Evolutionary conservation across 2,797 vertebrate species (phyloP).

Genomic region (Sebastes hubbsi): DNA sequence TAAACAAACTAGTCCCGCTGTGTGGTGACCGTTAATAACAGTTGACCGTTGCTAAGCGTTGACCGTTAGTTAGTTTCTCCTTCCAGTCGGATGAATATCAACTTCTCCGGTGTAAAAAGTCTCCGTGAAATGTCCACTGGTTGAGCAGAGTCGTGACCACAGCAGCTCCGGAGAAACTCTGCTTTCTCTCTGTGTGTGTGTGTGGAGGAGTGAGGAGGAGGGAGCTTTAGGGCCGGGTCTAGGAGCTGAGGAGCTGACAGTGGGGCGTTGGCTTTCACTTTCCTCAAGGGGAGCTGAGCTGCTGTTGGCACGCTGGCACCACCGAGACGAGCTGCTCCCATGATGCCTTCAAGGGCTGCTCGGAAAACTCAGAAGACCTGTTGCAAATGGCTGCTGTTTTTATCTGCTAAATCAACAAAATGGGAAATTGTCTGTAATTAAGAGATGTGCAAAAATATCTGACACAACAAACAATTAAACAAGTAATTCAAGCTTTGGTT

Average conservation of each 20-base stretch:
- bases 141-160: not conserved
- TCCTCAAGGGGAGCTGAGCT: constrained; percentile 2
- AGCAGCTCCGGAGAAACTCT: not conserved
- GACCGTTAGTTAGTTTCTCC: accelerated
- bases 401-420: too few relatives aligned
- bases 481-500: too few relatives aligned
- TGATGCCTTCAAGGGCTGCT: constrained; percentile 23
- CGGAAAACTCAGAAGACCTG: not conserved
- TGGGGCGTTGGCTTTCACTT: constrained; percentile 64
- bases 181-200: not conserved
- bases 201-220: not conserved
- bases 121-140: not conserved
- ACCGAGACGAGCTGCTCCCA: not conserved
- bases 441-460: too few relatives aligned
- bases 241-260: not conserved
- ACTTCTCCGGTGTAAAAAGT: not conserved
- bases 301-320: not conserved
- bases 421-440: too few relatives aligned
- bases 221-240: not conserved
- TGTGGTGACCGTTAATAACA: accelerated
- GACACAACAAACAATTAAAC: too few relatives aligned
- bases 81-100: not conserved
- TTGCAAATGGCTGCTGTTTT: not conserved
- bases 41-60: not conserved
- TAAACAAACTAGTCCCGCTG: not conserved